These are phyloP conservation scores for Doryteuthis pealeii DNA, from an alignment of 1,140 invertebrate species.

Conservation along the genomic window DNA sequence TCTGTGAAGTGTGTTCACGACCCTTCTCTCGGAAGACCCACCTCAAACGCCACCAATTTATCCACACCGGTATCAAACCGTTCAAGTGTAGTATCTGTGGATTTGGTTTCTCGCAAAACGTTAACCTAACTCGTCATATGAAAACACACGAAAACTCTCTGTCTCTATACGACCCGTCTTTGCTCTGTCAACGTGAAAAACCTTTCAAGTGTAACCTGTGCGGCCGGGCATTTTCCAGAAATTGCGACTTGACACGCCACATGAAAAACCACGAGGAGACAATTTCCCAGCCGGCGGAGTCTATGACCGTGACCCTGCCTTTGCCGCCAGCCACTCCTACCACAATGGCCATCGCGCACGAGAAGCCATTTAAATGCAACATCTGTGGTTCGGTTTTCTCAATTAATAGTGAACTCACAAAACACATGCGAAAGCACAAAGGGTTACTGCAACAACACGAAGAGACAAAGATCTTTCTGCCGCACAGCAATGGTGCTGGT, in stretches of 20 bases:
- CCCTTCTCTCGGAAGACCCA: constrained; percentile 68
- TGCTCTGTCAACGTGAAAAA: not conserved
- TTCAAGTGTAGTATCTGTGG: constrained; percentile 63
- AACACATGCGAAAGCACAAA: constrained; percentile 28
- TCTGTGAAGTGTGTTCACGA: constrained; percentile 82
- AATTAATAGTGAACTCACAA: constrained; percentile 66
- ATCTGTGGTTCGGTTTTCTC: constrained; percentile 67
- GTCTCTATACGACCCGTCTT: not conserved
- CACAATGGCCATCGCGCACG: constrained; percentile 60
- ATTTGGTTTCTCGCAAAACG: constrained; percentile 59
- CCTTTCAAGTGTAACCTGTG: constrained; percentile 15
- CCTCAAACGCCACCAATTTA: not conserved
- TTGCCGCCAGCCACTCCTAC: not conserved
- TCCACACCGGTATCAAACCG: constrained; percentile 58
- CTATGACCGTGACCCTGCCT: not conserved
- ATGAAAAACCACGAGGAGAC: not conserved
- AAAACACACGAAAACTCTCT: constrained; percentile 5
- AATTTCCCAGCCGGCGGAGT: not conserved
- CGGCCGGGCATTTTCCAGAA: not conserved
- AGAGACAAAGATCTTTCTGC: constrained; percentile 18
- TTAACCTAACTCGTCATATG: constrained; percentile 1
- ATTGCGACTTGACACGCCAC: not conserved
- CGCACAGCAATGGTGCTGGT: constrained; percentile 24
- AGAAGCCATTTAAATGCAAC: constrained; percentile 25
- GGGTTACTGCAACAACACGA: not conserved